These are phyloP conservation scores for Columba guinea DNA, from an alignment of 2,797 vertebrate genomes.

Conservation along the genomic window DNA sequence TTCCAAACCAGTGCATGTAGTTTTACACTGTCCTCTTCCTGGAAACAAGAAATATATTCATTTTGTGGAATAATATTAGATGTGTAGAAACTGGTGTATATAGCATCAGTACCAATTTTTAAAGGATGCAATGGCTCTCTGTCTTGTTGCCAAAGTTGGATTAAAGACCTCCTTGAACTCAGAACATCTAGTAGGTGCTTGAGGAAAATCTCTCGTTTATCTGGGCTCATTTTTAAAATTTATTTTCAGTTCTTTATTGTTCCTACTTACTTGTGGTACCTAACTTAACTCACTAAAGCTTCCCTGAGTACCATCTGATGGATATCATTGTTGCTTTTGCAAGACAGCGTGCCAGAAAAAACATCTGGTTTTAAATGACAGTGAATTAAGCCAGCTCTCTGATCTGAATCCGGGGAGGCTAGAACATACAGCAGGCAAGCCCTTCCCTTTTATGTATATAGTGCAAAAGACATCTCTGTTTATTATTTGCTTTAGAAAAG, in stretches of 20 bases:
- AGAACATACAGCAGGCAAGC: not conserved
- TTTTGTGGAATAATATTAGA: not conserved
- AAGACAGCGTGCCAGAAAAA: constrained; percentile 43
- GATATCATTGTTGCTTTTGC: constrained; percentile 42
- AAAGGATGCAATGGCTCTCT: not conserved
- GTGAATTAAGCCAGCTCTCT: constrained; percentile 35
- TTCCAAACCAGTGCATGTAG: not conserved
- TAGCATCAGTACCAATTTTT: not conserved
- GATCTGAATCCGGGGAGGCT: constrained; percentile 35
- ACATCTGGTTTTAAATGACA: constrained; percentile 60
- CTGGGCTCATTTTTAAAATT: not conserved
- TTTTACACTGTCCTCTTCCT: not conserved
- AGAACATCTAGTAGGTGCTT: not conserved
- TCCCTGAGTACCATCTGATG: constrained; percentile 31
- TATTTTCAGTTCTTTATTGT: constrained; percentile 39
- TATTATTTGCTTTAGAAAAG: constrained; percentile 38
- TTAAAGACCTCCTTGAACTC: constrained; percentile 17
- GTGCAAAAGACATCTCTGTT: constrained; percentile 18
- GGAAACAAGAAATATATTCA: not conserved
- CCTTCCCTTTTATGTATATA: constrained; percentile 11
- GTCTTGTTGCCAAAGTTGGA: not conserved
- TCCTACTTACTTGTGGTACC: constrained; percentile 18
- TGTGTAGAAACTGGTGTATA: not conserved
- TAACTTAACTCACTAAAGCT: constrained; percentile 16
- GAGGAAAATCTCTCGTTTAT: constrained; percentile 36